Conservation (phyloP, 2,113 vertebrate species). For the Syrmaticus mikado region DNA sequence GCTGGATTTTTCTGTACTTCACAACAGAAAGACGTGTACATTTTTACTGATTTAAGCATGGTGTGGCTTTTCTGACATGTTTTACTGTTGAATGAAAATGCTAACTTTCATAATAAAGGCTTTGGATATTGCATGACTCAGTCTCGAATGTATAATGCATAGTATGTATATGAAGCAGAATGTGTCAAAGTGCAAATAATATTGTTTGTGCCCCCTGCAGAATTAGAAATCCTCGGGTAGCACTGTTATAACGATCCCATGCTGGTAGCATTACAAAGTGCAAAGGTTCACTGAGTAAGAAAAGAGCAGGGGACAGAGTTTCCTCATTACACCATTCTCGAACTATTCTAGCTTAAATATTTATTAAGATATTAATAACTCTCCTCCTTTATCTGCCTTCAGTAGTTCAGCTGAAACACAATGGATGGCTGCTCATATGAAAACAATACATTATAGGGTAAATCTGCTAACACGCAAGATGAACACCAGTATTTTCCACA, state of each 20-base stretch:
- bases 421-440: conserved; percentile 39
- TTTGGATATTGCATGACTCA: conserved; percentile 51
- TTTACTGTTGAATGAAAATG: conserved; percentile 42
- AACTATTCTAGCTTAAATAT: conserved; percentile 80
- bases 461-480: conserved; percentile 56
- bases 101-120: conserved; percentile 31
- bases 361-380: conserved; percentile 83
- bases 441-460: conserved; percentile 63
- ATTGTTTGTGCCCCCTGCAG: conserved; percentile 74
- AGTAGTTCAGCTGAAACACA: conserved; percentile 65
- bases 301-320: conserved; percentile 73
- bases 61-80: not conserved
- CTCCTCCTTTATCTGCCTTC: conserved; percentile 60
- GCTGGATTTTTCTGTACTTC: not conserved
- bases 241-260: conserved; percentile 77
- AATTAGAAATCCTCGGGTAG: conserved; percentile 75
- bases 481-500: conserved; percentile 43
- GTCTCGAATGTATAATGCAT: conserved; percentile 73
- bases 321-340: conserved; percentile 72
- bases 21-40: not conserved
- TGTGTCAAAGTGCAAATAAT: conserved; percentile 77
- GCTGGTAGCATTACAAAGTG: conserved; percentile 81
- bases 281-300: conserved; percentile 78
- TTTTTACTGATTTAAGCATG: conserved; percentile 21
- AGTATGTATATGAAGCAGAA: conserved; percentile 66